Evolutionary conservation across 2,113 vertebrate species (phyloP), one percentile per base, ranked within the genome.

Genomic region (Lota lota): DNA sequence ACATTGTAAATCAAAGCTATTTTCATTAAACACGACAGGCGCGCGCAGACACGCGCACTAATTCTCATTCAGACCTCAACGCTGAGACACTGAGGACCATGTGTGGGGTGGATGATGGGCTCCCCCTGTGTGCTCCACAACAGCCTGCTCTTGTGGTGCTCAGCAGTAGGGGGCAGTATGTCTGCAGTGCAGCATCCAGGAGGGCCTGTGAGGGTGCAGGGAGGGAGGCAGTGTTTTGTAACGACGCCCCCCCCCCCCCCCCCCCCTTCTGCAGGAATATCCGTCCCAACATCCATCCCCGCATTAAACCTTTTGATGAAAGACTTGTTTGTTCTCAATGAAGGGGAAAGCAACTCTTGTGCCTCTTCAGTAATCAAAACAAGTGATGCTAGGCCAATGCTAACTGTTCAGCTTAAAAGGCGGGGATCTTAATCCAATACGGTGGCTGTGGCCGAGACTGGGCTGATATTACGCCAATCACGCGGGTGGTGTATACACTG

Each of bases 141-240:
- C 57, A 18, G 40, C 28, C 19, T 79, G 79, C 64, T 80, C 20
- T 82, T 81, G 17, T 40, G 22, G 50, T 11, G 5, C 19, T 18
- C 16, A 50, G 51, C 88, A 79, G 66, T 79, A 85, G 88, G 85
- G 82, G 88, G 85, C 84, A 90, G 78, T 92, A 86, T 87, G 86
- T 71, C 68, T 83, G 64, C 83, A 88, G 88, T 12, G 40, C 40
- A 47, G 40, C 40, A 12, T 8, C 40, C 40, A 14, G 40, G 40
- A 14, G 12, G 40, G 40, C 40, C 40, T 14, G 67, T 7, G 65
- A 79, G 64, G 22, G 63, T 10, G 68, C 16, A 63, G 62, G 28
- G 68, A 16, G 40, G 63, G 51, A 63, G 61, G 67, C 70, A 63
- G 63, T 74, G 72, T 76, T 70, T 75, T 66, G 66, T 64, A 63